Percentiles rank a stretch among this genome's conserved stretches.
phyloP scores from a whole-genome alignment of 2,113 vertebrate genomes.

The Myiozetetes cayanensis region DNA sequence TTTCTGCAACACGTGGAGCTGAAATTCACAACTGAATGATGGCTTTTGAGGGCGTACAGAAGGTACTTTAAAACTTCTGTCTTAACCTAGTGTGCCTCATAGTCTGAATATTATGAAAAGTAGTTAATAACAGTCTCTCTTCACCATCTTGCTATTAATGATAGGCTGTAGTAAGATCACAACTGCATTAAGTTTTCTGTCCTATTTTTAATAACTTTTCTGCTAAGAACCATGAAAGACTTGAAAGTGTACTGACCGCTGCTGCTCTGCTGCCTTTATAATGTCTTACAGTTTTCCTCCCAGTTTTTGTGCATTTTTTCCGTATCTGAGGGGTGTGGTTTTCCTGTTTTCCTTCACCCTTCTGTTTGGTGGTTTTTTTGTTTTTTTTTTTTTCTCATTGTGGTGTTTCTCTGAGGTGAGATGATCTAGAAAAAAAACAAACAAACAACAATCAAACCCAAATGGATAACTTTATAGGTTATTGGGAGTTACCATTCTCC shows the following conservation, averaged over 20 bases:
- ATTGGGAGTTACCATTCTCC: not conserved
- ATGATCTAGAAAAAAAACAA: not conserved
- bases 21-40: not conserved
- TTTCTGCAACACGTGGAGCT: not conserved
- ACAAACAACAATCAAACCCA: not conserved
- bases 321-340: not conserved
- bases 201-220: not conserved
- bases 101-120: not conserved
- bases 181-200: not conserved
- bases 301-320: not conserved
- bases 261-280: not conserved
- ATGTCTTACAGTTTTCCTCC: not conserved
- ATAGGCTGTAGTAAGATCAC: not conserved
- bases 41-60: not conserved
- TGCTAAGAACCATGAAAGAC: not conserved
- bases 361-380: not conserved
- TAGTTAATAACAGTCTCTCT: not conserved
- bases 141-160: not conserved
- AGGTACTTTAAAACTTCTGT: not conserved
- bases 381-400: not conserved
- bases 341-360: not conserved
- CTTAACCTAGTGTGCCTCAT: not conserved
- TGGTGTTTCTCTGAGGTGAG: not conserved
- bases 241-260: not conserved
- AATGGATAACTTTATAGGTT: not conserved